These are phyloP conservation scores for Venusia cambrica DNA, from an alignment of 2,888 invertebrate genomes.

Conservation along the genomic window DNA sequence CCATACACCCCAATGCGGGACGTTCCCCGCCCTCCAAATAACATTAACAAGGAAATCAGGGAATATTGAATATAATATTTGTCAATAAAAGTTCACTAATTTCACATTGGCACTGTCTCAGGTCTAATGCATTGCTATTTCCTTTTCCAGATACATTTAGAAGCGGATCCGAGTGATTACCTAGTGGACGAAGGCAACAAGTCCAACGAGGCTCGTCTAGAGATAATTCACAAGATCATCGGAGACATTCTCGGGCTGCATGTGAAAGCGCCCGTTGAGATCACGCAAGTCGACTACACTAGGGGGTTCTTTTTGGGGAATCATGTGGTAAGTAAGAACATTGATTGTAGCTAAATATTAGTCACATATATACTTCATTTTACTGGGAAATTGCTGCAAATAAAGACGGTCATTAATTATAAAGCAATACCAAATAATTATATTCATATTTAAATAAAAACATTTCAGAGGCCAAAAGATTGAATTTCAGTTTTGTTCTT, in stretches of 20 bases:
- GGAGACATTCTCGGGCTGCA: slow-evolving; percentile 85
- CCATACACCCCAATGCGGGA: no score
- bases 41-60: no score
- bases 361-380: neutral
- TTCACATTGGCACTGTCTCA: no score
- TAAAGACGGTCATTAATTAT: neutral
- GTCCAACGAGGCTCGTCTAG: slow-evolving; percentile 85
- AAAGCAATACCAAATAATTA: no score
- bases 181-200: slow-evolving; percentile 64
- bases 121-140: no score
- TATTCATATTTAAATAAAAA: no score
- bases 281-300: slow-evolving; percentile 70
- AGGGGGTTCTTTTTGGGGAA: slow-evolving; percentile 89
- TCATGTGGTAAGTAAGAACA: slow-evolving; percentile 85
- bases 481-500: no score
- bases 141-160: slow-evolving; percentile 88
- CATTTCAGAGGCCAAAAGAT: no score
- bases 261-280: slow-evolving; percentile 64
- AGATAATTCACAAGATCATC: slow-evolving; percentile 89
- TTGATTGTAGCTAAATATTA: neutral
- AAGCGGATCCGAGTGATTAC: slow-evolving; percentile 85
- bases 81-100: no score
- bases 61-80: no score
- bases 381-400: slow-evolving; percentile 10
- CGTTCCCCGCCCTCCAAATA: no score